Conservation (phyloP, 2,113 vertebrate species). For the Paraplagusia blochii region DNA sequence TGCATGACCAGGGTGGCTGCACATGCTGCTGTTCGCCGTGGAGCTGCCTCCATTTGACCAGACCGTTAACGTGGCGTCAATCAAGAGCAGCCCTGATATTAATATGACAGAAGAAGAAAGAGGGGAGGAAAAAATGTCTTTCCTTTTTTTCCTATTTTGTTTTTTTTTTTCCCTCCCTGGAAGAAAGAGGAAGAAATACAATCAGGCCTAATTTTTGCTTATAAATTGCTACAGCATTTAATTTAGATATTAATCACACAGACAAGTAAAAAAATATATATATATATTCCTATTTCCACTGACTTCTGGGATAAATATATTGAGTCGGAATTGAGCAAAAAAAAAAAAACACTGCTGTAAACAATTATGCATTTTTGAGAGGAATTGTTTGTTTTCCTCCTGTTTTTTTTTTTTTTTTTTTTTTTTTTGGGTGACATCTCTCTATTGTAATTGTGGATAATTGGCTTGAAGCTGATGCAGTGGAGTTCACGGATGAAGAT, state of each 20-base stretch:
- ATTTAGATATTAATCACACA: neutral
- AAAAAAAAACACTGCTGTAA: neutral
- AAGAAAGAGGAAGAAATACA: conserved; percentile 61
- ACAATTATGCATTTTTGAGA: conserved; percentile 35
- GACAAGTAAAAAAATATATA: too few relatives aligned
- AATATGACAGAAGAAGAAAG: conserved; percentile 61
- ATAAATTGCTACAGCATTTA: conserved; percentile 3
- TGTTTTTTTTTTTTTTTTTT: too few relatives aligned
- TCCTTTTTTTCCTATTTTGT: conserved; percentile 54
- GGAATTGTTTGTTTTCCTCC: conserved; percentile 34
- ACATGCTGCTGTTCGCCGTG: conserved; percentile 88
- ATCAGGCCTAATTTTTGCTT: conserved; percentile 55
- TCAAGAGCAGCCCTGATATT: conserved; percentile 74
- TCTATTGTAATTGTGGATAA: conserved; percentile 69
- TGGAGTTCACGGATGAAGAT: conserved; percentile 63
- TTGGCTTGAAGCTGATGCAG: conserved; percentile 69
- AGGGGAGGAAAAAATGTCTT: conserved; percentile 23
- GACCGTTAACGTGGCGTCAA: conserved; percentile 75
- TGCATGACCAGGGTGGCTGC: conserved; percentile 96
- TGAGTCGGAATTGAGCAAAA: conserved; percentile 10
- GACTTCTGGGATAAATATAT: conserved; percentile 1
- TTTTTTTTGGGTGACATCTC: conserved; percentile 52
- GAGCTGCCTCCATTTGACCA: conserved; percentile 77
- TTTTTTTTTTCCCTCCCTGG: conserved; percentile 21
- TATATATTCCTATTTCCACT: too few relatives aligned